These are phyloP conservation scores for Artemisiospiza belli DNA, from an alignment of 2,113 vertebrate genomes.

Conservation along the genomic window DNA sequence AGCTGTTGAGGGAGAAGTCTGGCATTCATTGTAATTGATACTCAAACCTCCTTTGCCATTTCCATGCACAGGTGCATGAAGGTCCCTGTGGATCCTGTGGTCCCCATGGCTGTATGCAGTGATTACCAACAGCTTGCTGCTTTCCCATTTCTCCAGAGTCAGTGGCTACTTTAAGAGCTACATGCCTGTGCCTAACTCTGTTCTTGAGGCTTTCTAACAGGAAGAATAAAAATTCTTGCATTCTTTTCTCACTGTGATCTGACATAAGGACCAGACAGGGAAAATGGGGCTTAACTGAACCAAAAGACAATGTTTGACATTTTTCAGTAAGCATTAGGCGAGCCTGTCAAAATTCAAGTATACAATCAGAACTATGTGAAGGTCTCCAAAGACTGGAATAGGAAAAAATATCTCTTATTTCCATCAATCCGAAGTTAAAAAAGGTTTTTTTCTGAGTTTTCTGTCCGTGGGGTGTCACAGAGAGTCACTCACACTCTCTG, in stretches of 20 bases:
- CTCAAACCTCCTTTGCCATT: background rate
- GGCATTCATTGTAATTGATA: background rate
- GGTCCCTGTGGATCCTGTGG: background rate
- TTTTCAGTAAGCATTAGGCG: background rate
- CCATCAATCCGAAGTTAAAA: background rate
- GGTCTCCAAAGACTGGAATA: background rate
- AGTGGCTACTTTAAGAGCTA: background rate
- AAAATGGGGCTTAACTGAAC: background rate
- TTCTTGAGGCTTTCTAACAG: background rate
- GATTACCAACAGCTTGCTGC: background rate
- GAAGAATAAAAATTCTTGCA: background rate
- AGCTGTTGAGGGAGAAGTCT: background rate
- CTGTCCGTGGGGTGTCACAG: background rate
- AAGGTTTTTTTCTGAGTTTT: background rate
- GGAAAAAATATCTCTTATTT: background rate
- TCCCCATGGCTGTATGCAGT: background rate
- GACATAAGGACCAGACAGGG: background rate
- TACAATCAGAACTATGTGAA: background rate
- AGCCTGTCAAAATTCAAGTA: background rate
- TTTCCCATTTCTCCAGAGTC: background rate
- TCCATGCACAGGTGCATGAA: background rate
- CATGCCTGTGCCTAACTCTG: background rate
- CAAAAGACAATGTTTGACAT: background rate
- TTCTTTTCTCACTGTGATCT: background rate
- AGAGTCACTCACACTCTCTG: background rate